Conservation (phyloP, 2,888 invertebrate species). For the Melinaea marsaeus region DNA sequence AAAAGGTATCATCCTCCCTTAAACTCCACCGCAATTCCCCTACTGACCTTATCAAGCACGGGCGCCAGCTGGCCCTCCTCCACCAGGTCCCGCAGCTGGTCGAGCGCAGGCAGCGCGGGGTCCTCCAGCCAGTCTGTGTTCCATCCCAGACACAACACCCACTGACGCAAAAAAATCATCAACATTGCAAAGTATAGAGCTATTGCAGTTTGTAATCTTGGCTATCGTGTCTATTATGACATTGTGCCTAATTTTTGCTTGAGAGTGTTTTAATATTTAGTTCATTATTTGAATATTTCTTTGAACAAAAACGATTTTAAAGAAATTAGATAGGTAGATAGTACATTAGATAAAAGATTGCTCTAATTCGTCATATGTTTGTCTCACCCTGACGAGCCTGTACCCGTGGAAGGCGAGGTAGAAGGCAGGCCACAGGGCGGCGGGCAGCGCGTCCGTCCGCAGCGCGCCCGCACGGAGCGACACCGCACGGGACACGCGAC, state of each 20-base stretch:
- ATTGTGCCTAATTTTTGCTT: too few relatives aligned
- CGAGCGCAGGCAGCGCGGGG: constrained; percentile 31
- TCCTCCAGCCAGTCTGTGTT: constrained; percentile 67
- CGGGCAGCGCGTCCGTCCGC: constrained; percentile 57
- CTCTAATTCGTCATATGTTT: too few relatives aligned
- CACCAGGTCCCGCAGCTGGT: constrained; percentile 52
- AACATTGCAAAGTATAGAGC: not conserved
- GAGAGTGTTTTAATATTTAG: too few relatives aligned
- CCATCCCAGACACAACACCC: constrained; percentile 51
- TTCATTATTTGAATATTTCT: too few relatives aligned
- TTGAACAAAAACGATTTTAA: too few relatives aligned
- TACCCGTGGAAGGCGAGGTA: constrained; percentile 55
- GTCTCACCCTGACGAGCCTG: constrained; percentile 50
- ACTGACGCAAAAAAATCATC: constrained; percentile 42
- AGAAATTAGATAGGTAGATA: too few relatives aligned
- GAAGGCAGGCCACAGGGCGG: constrained; percentile 51
- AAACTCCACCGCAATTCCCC: too few relatives aligned
- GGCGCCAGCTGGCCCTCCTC: constrained; percentile 56
- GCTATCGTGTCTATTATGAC: too few relatives aligned
- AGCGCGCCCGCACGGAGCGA: constrained; percentile 55
- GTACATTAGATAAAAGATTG: too few relatives aligned
- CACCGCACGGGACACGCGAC: constrained; percentile 40
- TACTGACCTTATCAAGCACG: constrained; percentile 61
- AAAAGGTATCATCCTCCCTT: not conserved
- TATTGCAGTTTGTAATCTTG: too few relatives aligned